Conservation (phyloP, 2,888 invertebrate genomes). For the Therioaphis trifolii region DNA sequence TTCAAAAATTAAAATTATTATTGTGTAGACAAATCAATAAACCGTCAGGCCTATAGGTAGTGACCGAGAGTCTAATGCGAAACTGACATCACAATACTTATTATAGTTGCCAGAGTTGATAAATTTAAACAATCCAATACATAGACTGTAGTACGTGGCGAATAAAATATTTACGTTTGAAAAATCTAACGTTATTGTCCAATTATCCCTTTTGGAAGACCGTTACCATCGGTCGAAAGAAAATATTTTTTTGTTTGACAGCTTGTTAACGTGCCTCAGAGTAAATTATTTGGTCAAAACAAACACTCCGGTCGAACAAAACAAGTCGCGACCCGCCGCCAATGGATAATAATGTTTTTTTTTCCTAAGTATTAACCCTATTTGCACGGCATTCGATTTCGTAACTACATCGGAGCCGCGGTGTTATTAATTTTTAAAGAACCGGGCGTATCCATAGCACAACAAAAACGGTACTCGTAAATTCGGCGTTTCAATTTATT, state of each 20-base stretch:
- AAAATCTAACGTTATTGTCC: slow-evolving; percentile 33
- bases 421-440: too few species aligned
- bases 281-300: slow-evolving; percentile 41
- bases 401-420: not conserved
- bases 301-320: slow-evolving; percentile 25
- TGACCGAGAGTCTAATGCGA: too few species aligned
- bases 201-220: slow-evolving; percentile 50
- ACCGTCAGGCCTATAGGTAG: too few species aligned
- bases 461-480: too few species aligned
- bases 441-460: too few species aligned
- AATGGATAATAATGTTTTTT: slow-evolving; percentile 19
- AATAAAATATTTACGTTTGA: slow-evolving; percentile 37
- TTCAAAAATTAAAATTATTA: too few species aligned
- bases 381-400: not conserved
- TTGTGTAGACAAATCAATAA: too few species aligned
- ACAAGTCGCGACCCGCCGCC: not conserved
- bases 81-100: too few species aligned
- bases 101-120: not conserved
- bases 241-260: slow-evolving; percentile 34
- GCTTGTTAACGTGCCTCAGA: slow-evolving; percentile 41
- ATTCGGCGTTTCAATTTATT: too few species aligned
- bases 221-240: not conserved
- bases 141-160: not conserved
- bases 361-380: not conserved
- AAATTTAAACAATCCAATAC: not conserved